These are phyloP conservation scores for Drosophila conformis DNA, from an alignment of 2,888 invertebrate genomes.

Conservation along the genomic window DNA sequence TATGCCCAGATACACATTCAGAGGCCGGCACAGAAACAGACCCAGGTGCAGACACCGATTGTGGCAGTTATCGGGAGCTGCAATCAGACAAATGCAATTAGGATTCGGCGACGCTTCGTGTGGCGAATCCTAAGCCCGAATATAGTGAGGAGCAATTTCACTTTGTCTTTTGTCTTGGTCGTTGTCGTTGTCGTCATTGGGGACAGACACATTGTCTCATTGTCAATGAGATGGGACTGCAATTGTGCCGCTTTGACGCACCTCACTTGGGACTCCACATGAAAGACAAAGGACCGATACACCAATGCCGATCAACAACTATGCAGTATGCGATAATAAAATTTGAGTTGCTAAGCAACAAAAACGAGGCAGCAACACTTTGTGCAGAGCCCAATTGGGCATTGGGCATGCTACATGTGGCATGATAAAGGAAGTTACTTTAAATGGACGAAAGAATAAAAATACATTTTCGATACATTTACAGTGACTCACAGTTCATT, in stretches of 20 bases:
- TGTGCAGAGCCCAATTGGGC: neutral
- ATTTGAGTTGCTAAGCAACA: conserved; percentile 48
- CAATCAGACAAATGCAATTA: conserved; percentile 78
- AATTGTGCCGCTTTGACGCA: conserved; percentile 38
- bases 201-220: conserved; percentile 48
- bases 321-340: conserved; percentile 28
- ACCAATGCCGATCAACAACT: conserved; percentile 29
- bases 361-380: conserved; percentile 27
- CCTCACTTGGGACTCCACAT: conserved; percentile 66
- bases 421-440: conserved; percentile 8
- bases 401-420: conserved; percentile 24
- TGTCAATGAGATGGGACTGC: conserved; percentile 37
- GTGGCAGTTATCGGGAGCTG: conserved; percentile 54
- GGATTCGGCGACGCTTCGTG: conserved; percentile 73
- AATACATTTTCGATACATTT: neutral
- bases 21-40: conserved; percentile 2
- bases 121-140: conserved; percentile 67
- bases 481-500: no score
- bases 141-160: conserved; percentile 36
- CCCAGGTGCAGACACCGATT: conserved; percentile 1
- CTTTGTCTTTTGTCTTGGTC: conserved; percentile 24
- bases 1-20: conserved; percentile 13
- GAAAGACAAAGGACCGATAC: conserved; percentile 61
- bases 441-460: neutral
- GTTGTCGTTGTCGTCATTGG: conserved; percentile 30